Evolutionary conservation across 2,113 vertebrate species (phyloP), one percentile per base, ranked within the genome.

Genomic region (Chloropsis cyanopogon): DNA sequence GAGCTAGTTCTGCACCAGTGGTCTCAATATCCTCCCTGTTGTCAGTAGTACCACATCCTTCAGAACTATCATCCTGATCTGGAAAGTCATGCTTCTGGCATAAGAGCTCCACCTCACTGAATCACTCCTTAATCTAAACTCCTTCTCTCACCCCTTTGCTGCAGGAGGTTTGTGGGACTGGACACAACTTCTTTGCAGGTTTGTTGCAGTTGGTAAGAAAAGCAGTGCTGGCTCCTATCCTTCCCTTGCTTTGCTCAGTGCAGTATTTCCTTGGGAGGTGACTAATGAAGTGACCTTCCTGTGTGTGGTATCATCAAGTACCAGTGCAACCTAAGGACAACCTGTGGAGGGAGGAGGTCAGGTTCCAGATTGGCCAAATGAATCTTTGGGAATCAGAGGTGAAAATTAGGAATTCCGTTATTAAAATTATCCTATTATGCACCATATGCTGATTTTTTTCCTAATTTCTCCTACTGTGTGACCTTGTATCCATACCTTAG

Each of bases 401-500:
- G n/a, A 81, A 56, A 80, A 86, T n/a, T 10, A 82, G 16, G 22
- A 50, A 35, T 63, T 84, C 77, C 53, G 4, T 33, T 54, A 35
- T 7, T 80, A 63, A 69, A 77, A 52, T 35, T 14, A 12, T 80
- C 8, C 41, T 5, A 44, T 92, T 92, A 46, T 44, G n/a, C 6
- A 54, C 20, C 35, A 68, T 73, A 53, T 60, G n/a, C 21, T 81
- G 12, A 13, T 52, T 47, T 37, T 59, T 91, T 90, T 12, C 4
- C 13, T 64, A 1, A 2, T 60, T 64, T 90, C 33, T 85, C 42
- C 44, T 81, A 8, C 42, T 86, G 0, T 19, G 21, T 93, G 91
- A 95, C 92, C 94, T 95, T 94, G 82, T 79, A 76, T 92, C 57
- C 4, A 3, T 76, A 79, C 84, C 76, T 57, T 23, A 63, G 64